A percentile compares a stretch with the other conserved stretches of the same genome.
Evolutionary conservation across 2,888 invertebrate genomes (phyloP).

Genomic region (Eristalis pertinax): DNA sequence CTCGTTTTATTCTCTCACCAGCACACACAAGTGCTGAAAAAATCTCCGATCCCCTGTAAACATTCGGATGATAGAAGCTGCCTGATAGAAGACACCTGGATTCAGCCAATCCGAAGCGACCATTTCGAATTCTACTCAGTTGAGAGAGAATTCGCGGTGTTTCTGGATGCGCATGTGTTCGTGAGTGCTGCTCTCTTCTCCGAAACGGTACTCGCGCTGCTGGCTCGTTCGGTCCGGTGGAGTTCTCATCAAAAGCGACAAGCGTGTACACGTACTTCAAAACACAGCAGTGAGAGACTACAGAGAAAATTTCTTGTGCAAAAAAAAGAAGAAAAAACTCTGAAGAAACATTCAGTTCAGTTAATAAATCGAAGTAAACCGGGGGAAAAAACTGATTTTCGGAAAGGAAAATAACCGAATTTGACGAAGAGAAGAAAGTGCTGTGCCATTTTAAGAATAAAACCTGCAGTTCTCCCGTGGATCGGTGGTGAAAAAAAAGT

Average conservation of each 20-base stretch:
- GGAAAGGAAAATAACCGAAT: neutral
- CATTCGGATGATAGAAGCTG: slow-evolving; percentile 73
- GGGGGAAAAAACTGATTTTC: slow-evolving; percentile 12
- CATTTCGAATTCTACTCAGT: slow-evolving; percentile 56
- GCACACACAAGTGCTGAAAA: slow-evolving; percentile 3
- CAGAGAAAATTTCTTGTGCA: neutral
- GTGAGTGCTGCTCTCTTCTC: slow-evolving; percentile 8
- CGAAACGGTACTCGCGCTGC: slow-evolving; percentile 73
- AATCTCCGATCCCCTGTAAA: slow-evolving; percentile 5
- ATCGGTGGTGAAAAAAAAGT: slow-evolving; percentile 4
- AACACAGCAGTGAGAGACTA: neutral
- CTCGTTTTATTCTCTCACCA: neutral
- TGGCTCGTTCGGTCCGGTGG: slow-evolving; percentile 63
- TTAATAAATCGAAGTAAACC: neutral
- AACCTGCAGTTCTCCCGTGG: slow-evolving; percentile 2
- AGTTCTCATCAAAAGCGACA: neutral
- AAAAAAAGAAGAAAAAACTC: neutral
- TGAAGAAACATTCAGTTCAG: slow-evolving; percentile 8
- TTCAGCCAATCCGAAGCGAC: slow-evolving; percentile 69
- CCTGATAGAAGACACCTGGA: slow-evolving; percentile 75
- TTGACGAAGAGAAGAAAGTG: neutral
- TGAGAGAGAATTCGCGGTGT: slow-evolving; percentile 59
- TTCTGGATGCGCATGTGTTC: slow-evolving; percentile 57
- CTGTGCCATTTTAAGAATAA: slow-evolving; percentile 25
- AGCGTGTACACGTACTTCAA: neutral